Base-by-base conservation (phyloP, 2,888 invertebrate species). In the Microchrysa polita region DNA sequence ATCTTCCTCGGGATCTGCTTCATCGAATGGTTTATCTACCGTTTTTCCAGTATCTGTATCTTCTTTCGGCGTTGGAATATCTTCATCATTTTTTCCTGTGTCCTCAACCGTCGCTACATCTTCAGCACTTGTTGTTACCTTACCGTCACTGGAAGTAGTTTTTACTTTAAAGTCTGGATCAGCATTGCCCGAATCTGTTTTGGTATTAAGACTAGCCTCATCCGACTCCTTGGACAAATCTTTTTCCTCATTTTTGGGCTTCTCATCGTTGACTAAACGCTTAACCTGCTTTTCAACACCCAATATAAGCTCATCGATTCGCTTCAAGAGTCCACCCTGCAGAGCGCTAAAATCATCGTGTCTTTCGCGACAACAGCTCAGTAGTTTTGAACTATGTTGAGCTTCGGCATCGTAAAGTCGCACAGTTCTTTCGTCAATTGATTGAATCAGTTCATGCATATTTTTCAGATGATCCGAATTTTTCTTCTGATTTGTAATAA, bases 261-360 rank as follows among this genome's bases (percentile, higher is more conserved):
- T 34, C 7, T 34, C 27, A 34, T 34, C 27, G 2, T 34, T 34
- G 4, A 34, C 27, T 7, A 34, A 34, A 34, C 27, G 27, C 48
- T 78, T 78, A 52, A 80, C 72, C 55, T 80, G 79, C 14, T 79
- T 79, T 53, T 79, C 78, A 2, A 82, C 77, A 72, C 79, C 78
- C 12, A 78, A 76, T 7, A 82, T 77, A 2, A 81, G 57, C 72
- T 79, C 76, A 73, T 82, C 83, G 42, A 82, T 80, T 52, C 81
- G 80, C 73, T 83, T 82, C 44, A 84, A 75, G 27, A 84, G 57
- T 69, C 80, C 76, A 77, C 82, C 82, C 1, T 83, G 81, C 76
- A 81, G 83, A 76, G 80, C 80, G 0, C 83, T 81, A 74, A 82
- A 82, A 75, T 83, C 81, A 72, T 79, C 80, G 18, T 80, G 79